Percentiles rank a stretch among this genome's conserved stretches.
These are phyloP conservation scores for Mus minutoides DNA, from an alignment of 2,797 vertebrate species.

Conservation along the genomic window DNA sequence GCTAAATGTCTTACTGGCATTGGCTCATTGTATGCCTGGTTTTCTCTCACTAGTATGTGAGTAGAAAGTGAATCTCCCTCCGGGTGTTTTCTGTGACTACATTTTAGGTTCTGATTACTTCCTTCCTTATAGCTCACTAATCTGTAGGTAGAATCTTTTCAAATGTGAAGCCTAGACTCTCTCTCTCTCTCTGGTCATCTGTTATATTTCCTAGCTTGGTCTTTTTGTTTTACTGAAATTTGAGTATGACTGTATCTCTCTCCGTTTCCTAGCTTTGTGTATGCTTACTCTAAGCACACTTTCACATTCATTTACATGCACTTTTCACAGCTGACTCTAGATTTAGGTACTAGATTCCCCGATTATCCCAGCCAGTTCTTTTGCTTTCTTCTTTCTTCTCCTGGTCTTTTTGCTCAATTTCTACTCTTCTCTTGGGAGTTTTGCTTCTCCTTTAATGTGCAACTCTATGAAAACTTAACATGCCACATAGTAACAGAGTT, in stretches of 20 bases:
- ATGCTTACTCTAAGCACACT: background rate
- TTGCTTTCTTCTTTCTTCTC: background rate
- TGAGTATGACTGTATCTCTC: background rate
- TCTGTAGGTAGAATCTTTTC: background rate
- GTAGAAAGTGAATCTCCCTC: conserved; percentile 16
- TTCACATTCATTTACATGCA: background rate
- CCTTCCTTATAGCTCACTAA: background rate
- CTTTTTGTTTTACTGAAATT: background rate
- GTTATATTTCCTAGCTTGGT: background rate
- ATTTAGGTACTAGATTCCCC: background rate
- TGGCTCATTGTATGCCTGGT: background rate
- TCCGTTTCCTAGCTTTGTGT: background rate
- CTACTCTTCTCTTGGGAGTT: background rate
- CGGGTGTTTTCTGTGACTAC: background rate
- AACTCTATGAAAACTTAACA: background rate
- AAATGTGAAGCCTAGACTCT: background rate
- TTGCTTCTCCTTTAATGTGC: background rate
- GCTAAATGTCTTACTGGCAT: conserved; percentile 8
- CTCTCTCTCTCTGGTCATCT: background rate
- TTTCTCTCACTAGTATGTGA: background rate
- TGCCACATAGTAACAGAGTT: background rate
- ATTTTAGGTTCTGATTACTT: background rate
- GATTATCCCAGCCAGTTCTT: background rate
- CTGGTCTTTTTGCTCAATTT: background rate
- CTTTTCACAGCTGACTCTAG: background rate